Percentiles rank a stretch among this genome's conserved stretches.
Evolutionary conservation across 2,888 invertebrate genomes (phyloP).

Genomic region (Euplexia lucipara): DNA sequence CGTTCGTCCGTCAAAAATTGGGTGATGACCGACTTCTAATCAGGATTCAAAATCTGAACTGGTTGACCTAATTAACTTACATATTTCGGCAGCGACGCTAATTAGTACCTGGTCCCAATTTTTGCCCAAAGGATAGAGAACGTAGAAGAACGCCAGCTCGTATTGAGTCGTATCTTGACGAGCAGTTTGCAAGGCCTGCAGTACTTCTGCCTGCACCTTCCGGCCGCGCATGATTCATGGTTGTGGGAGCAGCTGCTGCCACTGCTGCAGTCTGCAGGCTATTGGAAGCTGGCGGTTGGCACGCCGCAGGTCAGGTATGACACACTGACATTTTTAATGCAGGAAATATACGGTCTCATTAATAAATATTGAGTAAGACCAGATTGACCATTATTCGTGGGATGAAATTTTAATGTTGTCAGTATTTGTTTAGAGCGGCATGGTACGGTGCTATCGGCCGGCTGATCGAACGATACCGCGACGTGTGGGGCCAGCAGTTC

Average conservation of each 20-base stretch:
- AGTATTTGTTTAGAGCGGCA: conserved; percentile 84
- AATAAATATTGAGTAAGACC: no score
- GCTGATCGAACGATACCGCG: conserved; percentile 90
- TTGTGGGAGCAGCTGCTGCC: conserved; percentile 87
- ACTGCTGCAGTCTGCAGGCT: conserved; percentile 91
- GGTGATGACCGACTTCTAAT: no score
- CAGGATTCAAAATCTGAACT: no score
- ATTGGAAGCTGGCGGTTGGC: conserved; percentile 94
- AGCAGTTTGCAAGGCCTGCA: conserved; percentile 75
- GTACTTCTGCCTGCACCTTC: conserved; percentile 66
- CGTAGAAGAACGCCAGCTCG: conserved; percentile 70
- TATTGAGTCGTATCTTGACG: conserved; percentile 63
- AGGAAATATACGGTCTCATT: no score
- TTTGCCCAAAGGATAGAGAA: conserved; percentile 68
- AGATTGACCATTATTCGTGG: no score
- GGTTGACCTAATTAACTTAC: not conserved
- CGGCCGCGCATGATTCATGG: conserved; percentile 88
- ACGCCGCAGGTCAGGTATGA: conserved; percentile 72
- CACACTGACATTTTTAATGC: not conserved
- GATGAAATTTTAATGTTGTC: not conserved
- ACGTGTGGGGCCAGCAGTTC: conserved; percentile 87
- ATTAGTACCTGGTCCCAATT: not conserved
- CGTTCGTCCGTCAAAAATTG: no score
- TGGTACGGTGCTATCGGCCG: conserved; percentile 93
- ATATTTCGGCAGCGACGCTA: not conserved